A percentile compares a stretch with the other conserved stretches of the same genome.
Conservation (phyloP, 2,797 vertebrate genomes). For the Sebastolobus altivelis region DNA sequence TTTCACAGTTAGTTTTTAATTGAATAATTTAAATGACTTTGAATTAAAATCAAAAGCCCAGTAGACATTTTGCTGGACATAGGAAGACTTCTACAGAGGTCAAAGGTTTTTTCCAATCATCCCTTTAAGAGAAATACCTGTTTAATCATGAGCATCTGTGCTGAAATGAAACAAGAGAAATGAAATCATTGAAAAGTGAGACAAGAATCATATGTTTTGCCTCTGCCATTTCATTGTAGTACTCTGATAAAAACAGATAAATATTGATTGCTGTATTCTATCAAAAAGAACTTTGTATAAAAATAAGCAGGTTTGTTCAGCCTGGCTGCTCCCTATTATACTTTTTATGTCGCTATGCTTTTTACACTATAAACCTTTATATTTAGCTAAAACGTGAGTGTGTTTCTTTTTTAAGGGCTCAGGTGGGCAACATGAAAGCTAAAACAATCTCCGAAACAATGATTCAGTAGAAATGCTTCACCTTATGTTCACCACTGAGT, state of each 20-base stretch:
- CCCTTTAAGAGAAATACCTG: slow-evolving; percentile 86
- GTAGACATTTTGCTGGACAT: slow-evolving; percentile 80
- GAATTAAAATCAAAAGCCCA: slow-evolving; percentile 83
- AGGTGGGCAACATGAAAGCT: slow-evolving; percentile 63
- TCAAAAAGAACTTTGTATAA: slow-evolving; percentile 84
- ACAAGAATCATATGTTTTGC: slow-evolving; percentile 62
- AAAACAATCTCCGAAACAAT: slow-evolving; percentile 64
- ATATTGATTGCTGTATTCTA: slow-evolving; percentile 75
- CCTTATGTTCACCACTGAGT: slow-evolving; percentile 75
- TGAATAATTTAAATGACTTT: slow-evolving; percentile 87
- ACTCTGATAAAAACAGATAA: slow-evolving; percentile 73
- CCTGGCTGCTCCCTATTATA: slow-evolving; percentile 61
- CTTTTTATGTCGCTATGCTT: slow-evolving; percentile 49
- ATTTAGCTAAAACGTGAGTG: slow-evolving; percentile 39
- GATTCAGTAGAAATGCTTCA: slow-evolving; percentile 71
- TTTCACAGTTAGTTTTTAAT: slow-evolving; percentile 80
- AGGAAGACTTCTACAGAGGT: slow-evolving; percentile 91
- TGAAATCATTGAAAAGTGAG: slow-evolving; percentile 65
- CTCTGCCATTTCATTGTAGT: slow-evolving; percentile 60
- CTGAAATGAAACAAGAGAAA: slow-evolving; percentile 73
- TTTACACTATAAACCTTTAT: slow-evolving; percentile 62
- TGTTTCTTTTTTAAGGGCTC: slow-evolving; percentile 63
- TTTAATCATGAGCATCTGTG: slow-evolving; percentile 70
- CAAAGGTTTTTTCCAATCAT: slow-evolving; percentile 82
- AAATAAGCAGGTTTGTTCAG: slow-evolving; percentile 82